These are phyloP conservation scores for Melanargia galathea DNA, from an alignment of 2,888 invertebrate species.

Conservation along the genomic window DNA sequence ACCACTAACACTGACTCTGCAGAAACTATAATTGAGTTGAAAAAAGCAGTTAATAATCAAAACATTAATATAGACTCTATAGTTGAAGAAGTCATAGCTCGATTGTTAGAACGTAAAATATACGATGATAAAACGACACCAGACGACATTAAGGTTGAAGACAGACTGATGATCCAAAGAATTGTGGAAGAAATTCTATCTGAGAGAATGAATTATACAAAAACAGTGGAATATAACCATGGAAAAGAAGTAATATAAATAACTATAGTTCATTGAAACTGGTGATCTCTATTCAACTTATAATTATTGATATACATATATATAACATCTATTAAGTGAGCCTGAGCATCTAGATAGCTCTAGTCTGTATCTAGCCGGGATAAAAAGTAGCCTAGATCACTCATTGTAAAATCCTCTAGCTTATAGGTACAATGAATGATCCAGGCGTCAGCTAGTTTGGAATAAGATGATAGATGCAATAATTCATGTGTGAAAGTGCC, in stretches of 20 bases:
- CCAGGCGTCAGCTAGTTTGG: too few species aligned
- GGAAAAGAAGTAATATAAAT: slow-evolving; percentile 37
- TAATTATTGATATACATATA: slow-evolving; percentile 10
- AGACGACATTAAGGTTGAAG: slow-evolving; percentile 72
- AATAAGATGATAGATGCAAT: too few species aligned
- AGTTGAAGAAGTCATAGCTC: slow-evolving; percentile 74
- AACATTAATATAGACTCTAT: slow-evolving; percentile 71
- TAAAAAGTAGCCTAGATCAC: too few species aligned
- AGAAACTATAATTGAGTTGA: slow-evolving; percentile 24
- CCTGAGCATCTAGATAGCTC: background rate
- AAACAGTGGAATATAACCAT: slow-evolving; percentile 46
- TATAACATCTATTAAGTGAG: background rate
- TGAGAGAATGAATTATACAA: slow-evolving; percentile 70
- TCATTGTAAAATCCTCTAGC: too few species aligned
- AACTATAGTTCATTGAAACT: background rate
- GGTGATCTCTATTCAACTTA: slow-evolving; percentile 32
- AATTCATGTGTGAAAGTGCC: slow-evolving; percentile 5
- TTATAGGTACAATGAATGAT: too few species aligned
- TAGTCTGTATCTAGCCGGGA: background rate
- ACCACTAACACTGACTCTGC: slow-evolving; percentile 17
- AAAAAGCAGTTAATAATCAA: slow-evolving; percentile 39
- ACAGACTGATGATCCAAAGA: slow-evolving; percentile 71
- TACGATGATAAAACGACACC: slow-evolving; percentile 78
- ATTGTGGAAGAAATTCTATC: slow-evolving; percentile 75
- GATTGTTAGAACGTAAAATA: slow-evolving; percentile 77